These are phyloP conservation scores for Apotomis capreana DNA, from an alignment of 2,888 invertebrate genomes.

Conservation along the genomic window DNA sequence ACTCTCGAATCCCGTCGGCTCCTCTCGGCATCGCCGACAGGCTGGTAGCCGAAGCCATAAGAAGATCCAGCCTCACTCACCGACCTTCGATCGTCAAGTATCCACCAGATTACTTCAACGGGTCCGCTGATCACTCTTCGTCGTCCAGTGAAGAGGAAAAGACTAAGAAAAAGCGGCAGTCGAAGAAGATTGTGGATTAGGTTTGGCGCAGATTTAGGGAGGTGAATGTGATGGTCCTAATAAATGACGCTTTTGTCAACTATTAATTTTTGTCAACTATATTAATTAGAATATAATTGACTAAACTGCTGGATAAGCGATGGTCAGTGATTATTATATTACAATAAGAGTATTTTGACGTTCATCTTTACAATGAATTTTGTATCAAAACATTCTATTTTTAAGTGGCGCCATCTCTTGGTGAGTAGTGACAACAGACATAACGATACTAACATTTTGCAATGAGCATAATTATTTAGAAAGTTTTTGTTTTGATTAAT, in stretches of 20 bases:
- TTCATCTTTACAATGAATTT: background rate
- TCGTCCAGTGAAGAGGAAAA: constrained; percentile 71
- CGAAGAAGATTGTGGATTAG: constrained; percentile 42
- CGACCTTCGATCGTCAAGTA: constrained; percentile 72
- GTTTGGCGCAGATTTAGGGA: constrained; percentile 40
- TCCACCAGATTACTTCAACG: constrained; percentile 72
- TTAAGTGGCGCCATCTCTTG: constrained; percentile 60
- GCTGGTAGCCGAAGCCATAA: constrained; percentile 72
- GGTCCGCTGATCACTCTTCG: constrained; percentile 64
- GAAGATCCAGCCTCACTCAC: constrained; percentile 71
- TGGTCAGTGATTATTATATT: too few relatives aligned
- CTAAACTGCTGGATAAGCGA: too few relatives aligned
- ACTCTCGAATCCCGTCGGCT: constrained; percentile 54
- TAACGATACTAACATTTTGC: too few relatives aligned
- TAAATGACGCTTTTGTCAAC: too few relatives aligned
- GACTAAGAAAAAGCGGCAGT: constrained; percentile 45
- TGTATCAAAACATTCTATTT: background rate
- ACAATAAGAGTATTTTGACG: too few relatives aligned
- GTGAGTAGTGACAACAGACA: constrained; percentile 50
- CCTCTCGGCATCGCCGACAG: constrained; percentile 70
- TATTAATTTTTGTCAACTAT: too few relatives aligned
- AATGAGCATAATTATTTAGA: too few relatives aligned
- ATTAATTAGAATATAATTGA: too few relatives aligned
- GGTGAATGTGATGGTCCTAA: too few relatives aligned
- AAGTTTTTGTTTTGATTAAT: too few relatives aligned